A percentile compares a stretch with the other conserved stretches of the same genome.
Evolutionary conservation across 2,888 invertebrate genomes (phyloP).

Genomic region (Acanthosepion esculentum): DNA sequence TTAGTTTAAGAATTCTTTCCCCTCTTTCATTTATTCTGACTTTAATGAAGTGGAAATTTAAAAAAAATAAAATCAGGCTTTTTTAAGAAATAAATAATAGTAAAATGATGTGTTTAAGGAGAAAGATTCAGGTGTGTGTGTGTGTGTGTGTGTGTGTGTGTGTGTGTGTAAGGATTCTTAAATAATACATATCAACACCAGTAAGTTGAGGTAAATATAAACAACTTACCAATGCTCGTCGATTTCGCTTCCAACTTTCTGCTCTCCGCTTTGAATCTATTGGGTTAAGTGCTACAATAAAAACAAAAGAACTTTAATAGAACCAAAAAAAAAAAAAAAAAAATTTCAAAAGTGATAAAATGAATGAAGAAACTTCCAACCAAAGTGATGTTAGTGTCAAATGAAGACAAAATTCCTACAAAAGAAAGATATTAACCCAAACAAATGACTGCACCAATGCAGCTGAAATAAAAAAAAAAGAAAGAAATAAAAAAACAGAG

Average conservation of each 20-base stretch:
- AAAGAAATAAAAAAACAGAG: neutral
- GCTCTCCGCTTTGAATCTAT: conserved; percentile 99
- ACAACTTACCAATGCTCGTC: conserved; percentile 85
- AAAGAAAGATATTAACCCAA: neutral
- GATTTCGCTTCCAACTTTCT: conserved; percentile 99
- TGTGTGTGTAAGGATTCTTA: neutral
- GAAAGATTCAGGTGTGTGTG: too few species aligned
- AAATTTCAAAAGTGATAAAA: neutral
- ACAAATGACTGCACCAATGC: neutral
- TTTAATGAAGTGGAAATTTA: too few species aligned
- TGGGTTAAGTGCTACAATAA: conserved; percentile 77
- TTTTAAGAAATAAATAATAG: too few species aligned
- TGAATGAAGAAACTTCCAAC: neutral
- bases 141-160: neutral
- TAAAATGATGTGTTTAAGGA: too few species aligned
- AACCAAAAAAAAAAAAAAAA: too few species aligned
- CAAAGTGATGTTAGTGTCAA: neutral
- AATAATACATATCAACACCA: neutral
- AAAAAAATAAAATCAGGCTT: too few species aligned
- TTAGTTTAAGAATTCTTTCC: too few species aligned
- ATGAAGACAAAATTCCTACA: neutral
- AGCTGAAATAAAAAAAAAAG: neutral
- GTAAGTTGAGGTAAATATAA: neutral
- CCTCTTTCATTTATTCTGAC: too few species aligned
- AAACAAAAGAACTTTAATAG: conserved; percentile 41